phyloP scores from a whole-genome alignment of 2,888 invertebrate genomes.

The Scelioninae gen. 1 region DNA sequence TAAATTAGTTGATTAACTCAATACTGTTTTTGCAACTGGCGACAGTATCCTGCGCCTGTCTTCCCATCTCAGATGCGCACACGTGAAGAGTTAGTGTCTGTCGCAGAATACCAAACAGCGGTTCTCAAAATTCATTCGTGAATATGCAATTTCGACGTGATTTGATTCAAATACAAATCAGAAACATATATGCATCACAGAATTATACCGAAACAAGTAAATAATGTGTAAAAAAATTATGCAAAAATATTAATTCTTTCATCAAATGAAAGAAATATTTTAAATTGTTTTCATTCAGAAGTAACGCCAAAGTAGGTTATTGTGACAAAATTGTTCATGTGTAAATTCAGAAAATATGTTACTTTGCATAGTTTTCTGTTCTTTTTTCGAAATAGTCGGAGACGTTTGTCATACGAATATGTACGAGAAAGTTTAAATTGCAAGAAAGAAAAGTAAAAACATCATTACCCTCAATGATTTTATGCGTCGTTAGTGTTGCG shows the following conservation, averaged over 20 bases:
- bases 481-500: constrained; percentile 65
- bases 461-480: constrained; percentile 65
- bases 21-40: constrained; percentile 83
- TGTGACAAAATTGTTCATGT: not conserved
- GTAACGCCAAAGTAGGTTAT: not conserved
- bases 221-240: not conserved
- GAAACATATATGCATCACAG: not conserved
- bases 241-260: too few relatives aligned
- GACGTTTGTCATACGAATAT: constrained; percentile 27
- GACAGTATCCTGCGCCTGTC: constrained; percentile 75
- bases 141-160: not conserved
- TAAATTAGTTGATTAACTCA: constrained; percentile 85
- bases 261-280: too few relatives aligned
- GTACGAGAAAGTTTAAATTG: constrained; percentile 33
- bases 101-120: constrained; percentile 70
- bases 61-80: constrained; percentile 67
- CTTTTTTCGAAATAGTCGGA: constrained; percentile 1
- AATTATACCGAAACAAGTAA: not conserved
- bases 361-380: not conserved
- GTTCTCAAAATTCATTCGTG: constrained; percentile 54
- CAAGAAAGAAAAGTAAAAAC: constrained; percentile 31
- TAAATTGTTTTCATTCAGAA: too few relatives aligned
- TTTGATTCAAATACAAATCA: not conserved
- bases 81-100: constrained; percentile 65
- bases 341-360: constrained; percentile 4